Base-by-base conservation (phyloP, 2,888 invertebrate species). In the Mantis religiosa region DNA sequence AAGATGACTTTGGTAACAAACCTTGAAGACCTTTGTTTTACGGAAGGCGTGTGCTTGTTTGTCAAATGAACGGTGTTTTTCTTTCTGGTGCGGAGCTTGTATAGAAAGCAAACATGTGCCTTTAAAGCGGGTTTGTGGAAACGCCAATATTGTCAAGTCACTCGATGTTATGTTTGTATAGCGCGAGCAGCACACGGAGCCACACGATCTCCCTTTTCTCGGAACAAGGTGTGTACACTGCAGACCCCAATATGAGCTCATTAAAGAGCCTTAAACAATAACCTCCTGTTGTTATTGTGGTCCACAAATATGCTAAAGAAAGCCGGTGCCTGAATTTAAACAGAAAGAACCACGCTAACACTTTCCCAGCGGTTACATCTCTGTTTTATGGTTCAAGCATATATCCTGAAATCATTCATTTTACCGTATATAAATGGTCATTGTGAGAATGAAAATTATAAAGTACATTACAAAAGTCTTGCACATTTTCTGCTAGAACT, bases 111-210 rank as follows among this genome's bases (percentile, higher is more conserved):
- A 87, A 87, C 87, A 87, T 41, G 25, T 81, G 81, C 71, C 86
- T 86, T 86, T 71, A 81, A 30, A 87, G 87, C 87, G 82, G 87
- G 82, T 12, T 30, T 87, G 84, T 89, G 84, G 87, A 87, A 88
- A 88, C 88, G 88, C 89, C 85, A 89, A 89, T 89, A 89, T 89
- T 89, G 88, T 84, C 88, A 85, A 30, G 86, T 88, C 89, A 89
- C 89, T 89, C 89, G 20, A 71, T 71, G 54, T 71, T 71, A 6
- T 71, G 54, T 71, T 71, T 71, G 54, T 15, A 71, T 71, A 71
- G 54, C 6, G 54, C 54, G 25, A 71, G 54, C 54, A 25, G 54
- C 54, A 20, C 54, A 71, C 54, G 54, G 54, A 3, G 20, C 54
- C 54, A 71, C 54, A 71, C 54, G 54, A 71, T 71, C 54, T 71